Percentiles rank a stretch among this genome's conserved stretches.
These are phyloP conservation scores for Tetrax tetrax DNA, from an alignment of 2,113 vertebrate genomes.

Conservation along the genomic window DNA sequence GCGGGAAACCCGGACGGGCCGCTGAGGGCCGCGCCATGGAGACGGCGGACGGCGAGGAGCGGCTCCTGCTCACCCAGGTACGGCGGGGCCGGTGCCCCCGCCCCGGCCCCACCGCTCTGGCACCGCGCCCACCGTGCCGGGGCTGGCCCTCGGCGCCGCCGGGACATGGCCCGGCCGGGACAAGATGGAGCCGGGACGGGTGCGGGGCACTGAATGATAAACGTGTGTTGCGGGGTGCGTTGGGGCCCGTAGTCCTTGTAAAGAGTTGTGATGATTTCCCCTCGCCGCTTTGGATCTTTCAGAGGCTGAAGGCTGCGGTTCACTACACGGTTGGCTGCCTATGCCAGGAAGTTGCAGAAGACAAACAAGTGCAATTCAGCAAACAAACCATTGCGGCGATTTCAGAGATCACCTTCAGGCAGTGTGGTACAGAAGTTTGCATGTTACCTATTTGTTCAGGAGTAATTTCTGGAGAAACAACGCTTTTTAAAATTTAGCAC, in stretches of 20 bases:
- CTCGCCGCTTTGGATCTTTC: not conserved
- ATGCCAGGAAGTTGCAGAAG: conserved; percentile 76
- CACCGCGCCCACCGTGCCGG: not conserved
- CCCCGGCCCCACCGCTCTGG: no score
- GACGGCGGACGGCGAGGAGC: not conserved
- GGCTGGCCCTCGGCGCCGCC: not conserved
- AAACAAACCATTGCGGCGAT: conserved; percentile 85
- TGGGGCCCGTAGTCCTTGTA: not conserved
- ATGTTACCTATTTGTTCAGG: fast-evolving
- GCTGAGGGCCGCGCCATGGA: not conserved
- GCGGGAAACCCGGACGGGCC: not conserved
- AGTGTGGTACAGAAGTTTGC: conserved; percentile 79
- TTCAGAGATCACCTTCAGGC: conserved; percentile 87
- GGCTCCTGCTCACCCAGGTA: not conserved
- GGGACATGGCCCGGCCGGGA: not conserved
- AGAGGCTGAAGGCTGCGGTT: conserved; percentile 90
- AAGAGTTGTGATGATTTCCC: fast-evolving
- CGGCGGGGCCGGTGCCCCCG: fast-evolving
- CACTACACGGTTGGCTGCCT: conserved; percentile 85
- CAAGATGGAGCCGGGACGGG: not conserved
- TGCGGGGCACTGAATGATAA: fast-evolving
- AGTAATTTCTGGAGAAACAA: not conserved
- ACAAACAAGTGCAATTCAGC: conserved; percentile 78
- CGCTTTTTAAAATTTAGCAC: not conserved
- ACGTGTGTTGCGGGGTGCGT: fast-evolving